Evolutionary conservation across 1,140 invertebrate species (phyloP).

Genomic region (Formica exsecta): DNA sequence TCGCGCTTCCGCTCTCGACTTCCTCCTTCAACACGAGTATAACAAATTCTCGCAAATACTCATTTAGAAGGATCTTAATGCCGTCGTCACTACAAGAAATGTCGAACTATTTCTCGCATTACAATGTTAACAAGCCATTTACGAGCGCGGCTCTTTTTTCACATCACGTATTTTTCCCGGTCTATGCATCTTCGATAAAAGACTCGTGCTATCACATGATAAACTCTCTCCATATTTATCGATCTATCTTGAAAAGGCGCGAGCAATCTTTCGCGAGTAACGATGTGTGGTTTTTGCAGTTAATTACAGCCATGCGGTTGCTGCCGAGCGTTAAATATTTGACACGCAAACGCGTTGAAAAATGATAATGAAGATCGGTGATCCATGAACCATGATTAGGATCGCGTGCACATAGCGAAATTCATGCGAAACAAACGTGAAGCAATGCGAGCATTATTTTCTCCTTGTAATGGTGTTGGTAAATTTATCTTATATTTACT

Average conservation of each 20-base stretch:
- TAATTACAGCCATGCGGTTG: slow-evolving; percentile 34
- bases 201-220: not conserved
- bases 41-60: not conserved
- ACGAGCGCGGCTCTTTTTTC: not conserved
- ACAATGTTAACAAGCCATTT: slow-evolving; percentile 11
- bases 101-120: not conserved
- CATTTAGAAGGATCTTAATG: not conserved
- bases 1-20: slow-evolving; percentile 43
- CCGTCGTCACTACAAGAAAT: not conserved
- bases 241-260: slow-evolving; percentile 1
- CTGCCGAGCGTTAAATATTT: slow-evolving; percentile 42
- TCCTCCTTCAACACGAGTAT: slow-evolving; percentile 14
- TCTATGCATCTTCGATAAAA: not conserved
- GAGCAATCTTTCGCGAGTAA: slow-evolving; percentile 32
- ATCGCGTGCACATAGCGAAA: slow-evolving; percentile 63
- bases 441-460: slow-evolving; percentile 38
- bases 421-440: not conserved
- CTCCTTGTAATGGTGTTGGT: slow-evolving; percentile 5
- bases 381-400: not conserved
- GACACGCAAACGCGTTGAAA: slow-evolving; percentile 13
- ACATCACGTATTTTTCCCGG: not conserved
- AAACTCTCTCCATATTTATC: slow-evolving; percentile 21
- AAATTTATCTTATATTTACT: not conserved
- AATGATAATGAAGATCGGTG: slow-evolving; percentile 27
- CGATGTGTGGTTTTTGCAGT: slow-evolving; percentile 31